These are phyloP conservation scores for Chrysomallon squamiferum DNA, from an alignment of 1,140 invertebrate species.

Conservation along the genomic window DNA sequence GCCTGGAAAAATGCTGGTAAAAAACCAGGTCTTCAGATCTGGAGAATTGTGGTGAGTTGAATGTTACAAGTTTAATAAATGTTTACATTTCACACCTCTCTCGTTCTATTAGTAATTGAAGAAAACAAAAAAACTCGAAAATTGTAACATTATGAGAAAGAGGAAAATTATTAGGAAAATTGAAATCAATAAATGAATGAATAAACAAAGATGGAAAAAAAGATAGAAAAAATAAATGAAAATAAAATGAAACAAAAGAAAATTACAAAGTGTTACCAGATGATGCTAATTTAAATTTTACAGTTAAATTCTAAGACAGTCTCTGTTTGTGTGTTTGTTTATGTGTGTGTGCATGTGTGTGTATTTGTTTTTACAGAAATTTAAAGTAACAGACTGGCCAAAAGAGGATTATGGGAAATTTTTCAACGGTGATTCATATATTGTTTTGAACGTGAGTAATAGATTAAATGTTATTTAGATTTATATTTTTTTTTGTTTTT, in stretches of 20 bases:
- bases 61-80: background rate
- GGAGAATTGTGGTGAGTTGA: conserved; percentile 64
- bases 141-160: background rate
- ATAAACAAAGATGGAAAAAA: too few species aligned
- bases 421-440: conserved; percentile 88
- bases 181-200: too few species aligned
- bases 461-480: background rate
- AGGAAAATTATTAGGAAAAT: too few species aligned
- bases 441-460: conserved; percentile 80
- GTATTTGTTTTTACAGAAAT: conserved; percentile 72
- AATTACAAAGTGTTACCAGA: too few species aligned
- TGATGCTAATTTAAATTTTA: too few species aligned
- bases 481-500: background rate
- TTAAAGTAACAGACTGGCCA: conserved; percentile 79
- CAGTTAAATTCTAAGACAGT: too few species aligned
- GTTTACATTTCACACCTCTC: background rate
- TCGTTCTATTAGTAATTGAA: background rate
- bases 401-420: conserved; percentile 85
- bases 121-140: background rate
- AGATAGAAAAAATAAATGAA: too few species aligned
- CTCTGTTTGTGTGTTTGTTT: too few species aligned
- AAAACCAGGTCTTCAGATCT: conserved; percentile 61
- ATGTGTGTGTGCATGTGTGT: too few species aligned
- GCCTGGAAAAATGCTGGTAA: conserved; percentile 56
- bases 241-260: too few species aligned